Evolutionary conservation across 2,113 vertebrate species (phyloP).

Genomic region (Narcine bancroftii): DNA sequence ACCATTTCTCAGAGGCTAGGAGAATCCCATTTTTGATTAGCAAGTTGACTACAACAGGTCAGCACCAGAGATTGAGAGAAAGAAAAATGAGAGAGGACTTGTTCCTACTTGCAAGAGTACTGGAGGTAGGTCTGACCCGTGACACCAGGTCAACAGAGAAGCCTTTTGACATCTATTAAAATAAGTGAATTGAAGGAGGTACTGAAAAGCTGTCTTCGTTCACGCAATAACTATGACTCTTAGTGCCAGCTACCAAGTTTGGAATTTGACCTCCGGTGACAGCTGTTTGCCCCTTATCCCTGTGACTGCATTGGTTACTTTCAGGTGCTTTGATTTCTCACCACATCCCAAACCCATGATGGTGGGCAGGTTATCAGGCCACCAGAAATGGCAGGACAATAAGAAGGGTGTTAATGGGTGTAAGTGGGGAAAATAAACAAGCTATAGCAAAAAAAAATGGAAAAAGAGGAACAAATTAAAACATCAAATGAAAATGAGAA

Average conservation of each 20-base stretch:
- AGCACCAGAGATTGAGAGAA: neutral
- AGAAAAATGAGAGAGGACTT: neutral
- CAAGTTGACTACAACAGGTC: neutral
- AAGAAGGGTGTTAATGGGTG: neutral
- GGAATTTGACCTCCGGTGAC: no score
- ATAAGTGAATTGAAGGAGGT: neutral
- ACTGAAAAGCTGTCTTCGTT: neutral
- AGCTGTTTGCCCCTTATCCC: no score
- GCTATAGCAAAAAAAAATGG: neutral
- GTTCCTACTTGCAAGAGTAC: neutral
- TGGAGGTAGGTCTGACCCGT: neutral
- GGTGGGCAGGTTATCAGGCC: no score
- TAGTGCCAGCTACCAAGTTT: no score
- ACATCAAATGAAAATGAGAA: no score
- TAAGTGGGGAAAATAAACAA: neutral
- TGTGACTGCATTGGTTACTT: no score
- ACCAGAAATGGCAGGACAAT: neutral
- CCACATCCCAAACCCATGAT: no score
- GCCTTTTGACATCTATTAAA: neutral
- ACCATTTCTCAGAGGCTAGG: neutral
- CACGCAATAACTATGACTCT: neutral
- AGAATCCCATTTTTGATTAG: neutral
- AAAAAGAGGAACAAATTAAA: no score
- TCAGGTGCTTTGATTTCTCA: no score
- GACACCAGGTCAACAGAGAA: neutral